Evolutionary conservation across 2,888 invertebrate species (phyloP), one percentile per base, ranked within the genome.

Genomic region (Drosophila pullipes): DNA sequence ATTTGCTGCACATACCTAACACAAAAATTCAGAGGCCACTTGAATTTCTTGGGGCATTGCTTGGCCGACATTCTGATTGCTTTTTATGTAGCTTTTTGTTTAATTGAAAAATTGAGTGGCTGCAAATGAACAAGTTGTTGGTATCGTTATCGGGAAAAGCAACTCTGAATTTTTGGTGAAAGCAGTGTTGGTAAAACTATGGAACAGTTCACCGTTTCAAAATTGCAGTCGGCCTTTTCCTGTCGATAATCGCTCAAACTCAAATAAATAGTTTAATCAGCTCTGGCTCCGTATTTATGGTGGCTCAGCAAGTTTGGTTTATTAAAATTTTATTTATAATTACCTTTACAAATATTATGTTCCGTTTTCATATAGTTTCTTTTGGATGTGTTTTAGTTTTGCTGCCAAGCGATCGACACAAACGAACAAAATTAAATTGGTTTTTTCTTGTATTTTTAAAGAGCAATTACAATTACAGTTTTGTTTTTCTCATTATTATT

Each of bases 1-100:
- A 13, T 18, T 44, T n/a, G 0, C 5, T 22, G n/a, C 11, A 25
- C 93, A 92, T 94, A 95, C 95, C 94, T 95, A 67, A 94, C 93
- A 83, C 94, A 95, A 79, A 95, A 95, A 90, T 96, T 95, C 77
- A 96, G 88, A 33, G 95, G 94, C 96, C 96, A 96, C 91, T 96
- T 96, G 69, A 94, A 95, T 92, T 95, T 95, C 87, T 92, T 93
- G 1, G 85, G 82, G 49, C 83, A 78, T 75, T 91, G 89, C 81
- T 93, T 93, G 41, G 92, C 82, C 25, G 93, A 89, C 93, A 93
- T 93, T 61, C 41, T 77, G 18, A 22, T n/a, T 30, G n/a, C 5
- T 22, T 53, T 55, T 64, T 39, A 13, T 25, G 11, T 50, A 57
- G 16, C 60, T 58, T 55, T 52, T 5, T 65, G 59, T 74, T 57